phyloP scores from a whole-genome alignment of 2,113 vertebrate species.

The Paracanthobrama guichenoti region DNA sequence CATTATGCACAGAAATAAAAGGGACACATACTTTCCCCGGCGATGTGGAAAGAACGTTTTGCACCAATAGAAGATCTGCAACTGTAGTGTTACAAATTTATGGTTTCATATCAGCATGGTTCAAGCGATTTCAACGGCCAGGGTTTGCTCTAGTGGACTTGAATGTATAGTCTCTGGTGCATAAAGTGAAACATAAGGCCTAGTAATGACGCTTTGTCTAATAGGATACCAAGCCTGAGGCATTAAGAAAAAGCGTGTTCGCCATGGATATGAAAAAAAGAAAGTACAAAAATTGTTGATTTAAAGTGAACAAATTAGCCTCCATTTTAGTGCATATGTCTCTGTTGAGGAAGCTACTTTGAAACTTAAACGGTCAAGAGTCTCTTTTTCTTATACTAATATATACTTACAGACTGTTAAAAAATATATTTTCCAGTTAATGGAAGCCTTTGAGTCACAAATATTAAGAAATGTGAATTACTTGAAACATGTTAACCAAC shows the following conservation, averaged over 20 bases:
- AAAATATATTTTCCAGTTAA: background rate
- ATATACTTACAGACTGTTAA: no score
- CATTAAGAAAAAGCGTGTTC: conserved; percentile 45
- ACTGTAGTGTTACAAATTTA: conserved; percentile 70
- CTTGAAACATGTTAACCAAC: background rate
- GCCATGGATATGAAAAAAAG: background rate
- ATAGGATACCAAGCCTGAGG: conserved; percentile 71
- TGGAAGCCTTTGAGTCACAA: background rate
- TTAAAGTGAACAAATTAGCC: background rate
- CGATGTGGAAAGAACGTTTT: conserved; percentile 66
- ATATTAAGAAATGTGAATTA: background rate
- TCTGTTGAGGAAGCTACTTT: background rate
- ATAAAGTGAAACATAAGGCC: conserved; percentile 74
- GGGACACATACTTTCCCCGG: conserved; percentile 60
- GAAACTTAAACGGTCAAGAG: background rate
- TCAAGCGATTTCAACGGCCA: conserved; percentile 68
- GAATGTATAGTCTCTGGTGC: conserved; percentile 74
- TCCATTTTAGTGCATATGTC: background rate
- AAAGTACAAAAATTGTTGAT: background rate
- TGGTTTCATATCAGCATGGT: conserved; percentile 65
- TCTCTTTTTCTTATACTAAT: background rate
- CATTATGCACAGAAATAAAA: conserved; percentile 73
- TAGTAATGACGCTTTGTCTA: conserved; percentile 65
- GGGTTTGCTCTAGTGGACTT: conserved; percentile 74
- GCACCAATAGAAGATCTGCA: conserved; percentile 69